A percentile compares a stretch with the other conserved stretches of the same genome.
These are phyloP conservation scores for Gymnodraco acuticeps DNA, from an alignment of 2,797 vertebrate genomes.

Conservation along the genomic window DNA sequence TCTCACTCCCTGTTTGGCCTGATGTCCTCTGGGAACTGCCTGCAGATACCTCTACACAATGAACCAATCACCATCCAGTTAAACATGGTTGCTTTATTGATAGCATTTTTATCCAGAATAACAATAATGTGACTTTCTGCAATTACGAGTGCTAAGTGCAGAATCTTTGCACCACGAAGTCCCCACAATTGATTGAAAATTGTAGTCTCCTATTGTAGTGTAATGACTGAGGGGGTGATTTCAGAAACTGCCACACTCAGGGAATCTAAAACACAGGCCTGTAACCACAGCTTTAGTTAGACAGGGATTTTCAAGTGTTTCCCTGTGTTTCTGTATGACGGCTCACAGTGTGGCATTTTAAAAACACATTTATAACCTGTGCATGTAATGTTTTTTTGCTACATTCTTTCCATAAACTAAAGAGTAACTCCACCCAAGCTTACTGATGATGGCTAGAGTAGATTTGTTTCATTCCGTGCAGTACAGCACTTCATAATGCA, in stretches of 20 bases:
- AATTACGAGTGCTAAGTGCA: constrained; percentile 14
- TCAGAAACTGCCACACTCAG: background rate
- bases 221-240: constrained; percentile 9
- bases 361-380: background rate
- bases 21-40: constrained; percentile 34
- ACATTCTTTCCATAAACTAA: background rate
- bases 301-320: background rate
- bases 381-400: background rate
- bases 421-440: background rate
- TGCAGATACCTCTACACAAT: constrained; percentile 32
- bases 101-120: constrained; percentile 10
- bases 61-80: constrained; percentile 37
- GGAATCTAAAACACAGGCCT: background rate
- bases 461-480: too few species aligned
- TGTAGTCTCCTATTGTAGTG: background rate
- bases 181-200: constrained; percentile 1
- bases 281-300: background rate
- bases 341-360: constrained; percentile 9
- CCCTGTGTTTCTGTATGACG: background rate
- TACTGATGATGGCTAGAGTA: too few species aligned
- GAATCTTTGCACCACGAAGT: constrained; percentile 13
- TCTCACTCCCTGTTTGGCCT: constrained; percentile 21
- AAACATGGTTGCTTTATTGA: constrained; percentile 27
- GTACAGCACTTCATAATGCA: background rate
- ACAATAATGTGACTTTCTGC: constrained; percentile 16